Conservation (phyloP, 2,113 vertebrate genomes). For the Oophaga pumilio region DNA sequence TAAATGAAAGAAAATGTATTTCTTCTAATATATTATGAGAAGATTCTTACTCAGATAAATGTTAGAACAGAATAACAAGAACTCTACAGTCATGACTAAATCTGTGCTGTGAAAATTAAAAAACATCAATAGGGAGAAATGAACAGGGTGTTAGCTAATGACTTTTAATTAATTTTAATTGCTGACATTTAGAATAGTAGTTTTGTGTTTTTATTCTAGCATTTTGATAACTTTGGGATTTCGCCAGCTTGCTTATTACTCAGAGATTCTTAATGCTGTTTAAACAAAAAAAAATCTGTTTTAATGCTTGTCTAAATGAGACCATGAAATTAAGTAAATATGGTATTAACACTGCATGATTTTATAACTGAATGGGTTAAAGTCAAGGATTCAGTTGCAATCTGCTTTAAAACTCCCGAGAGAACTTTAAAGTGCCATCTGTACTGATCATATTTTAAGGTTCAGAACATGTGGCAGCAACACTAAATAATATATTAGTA, state of each 20-base stretch:
- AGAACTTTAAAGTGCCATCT: slow-evolving; percentile 56
- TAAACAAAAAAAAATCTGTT: slow-evolving; percentile 35
- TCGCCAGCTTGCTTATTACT: slow-evolving; percentile 57
- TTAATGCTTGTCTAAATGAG: slow-evolving; percentile 57
- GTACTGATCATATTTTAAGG: slow-evolving; percentile 48
- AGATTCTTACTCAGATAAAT: slow-evolving; percentile 35
- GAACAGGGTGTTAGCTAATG: slow-evolving; percentile 57
- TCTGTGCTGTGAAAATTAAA: slow-evolving; percentile 47
- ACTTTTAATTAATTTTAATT: slow-evolving; percentile 60
- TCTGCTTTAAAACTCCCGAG: slow-evolving; percentile 51
- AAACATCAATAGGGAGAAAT: slow-evolving; percentile 57
- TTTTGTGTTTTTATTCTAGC: slow-evolving; percentile 56
- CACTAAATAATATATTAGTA: slow-evolving; percentile 47
- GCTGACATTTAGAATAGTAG: slow-evolving; percentile 59
- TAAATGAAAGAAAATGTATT: background rate
- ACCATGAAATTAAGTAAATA: slow-evolving; percentile 56
- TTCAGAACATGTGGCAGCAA: slow-evolving; percentile 29
- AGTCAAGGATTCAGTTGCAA: slow-evolving; percentile 45
- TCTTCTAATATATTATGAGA: background rate
- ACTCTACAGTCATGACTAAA: slow-evolving; percentile 39
- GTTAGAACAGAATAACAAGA: slow-evolving; percentile 46
- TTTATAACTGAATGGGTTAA: slow-evolving; percentile 55
- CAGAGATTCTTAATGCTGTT: slow-evolving; percentile 43
- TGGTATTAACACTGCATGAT: slow-evolving; percentile 43
- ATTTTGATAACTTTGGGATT: slow-evolving; percentile 55